A percentile compares a stretch with the other conserved stretches of the same genome.
Conservation (phyloP, 2,797 vertebrate genomes). For the Psittacula echo region DNA sequence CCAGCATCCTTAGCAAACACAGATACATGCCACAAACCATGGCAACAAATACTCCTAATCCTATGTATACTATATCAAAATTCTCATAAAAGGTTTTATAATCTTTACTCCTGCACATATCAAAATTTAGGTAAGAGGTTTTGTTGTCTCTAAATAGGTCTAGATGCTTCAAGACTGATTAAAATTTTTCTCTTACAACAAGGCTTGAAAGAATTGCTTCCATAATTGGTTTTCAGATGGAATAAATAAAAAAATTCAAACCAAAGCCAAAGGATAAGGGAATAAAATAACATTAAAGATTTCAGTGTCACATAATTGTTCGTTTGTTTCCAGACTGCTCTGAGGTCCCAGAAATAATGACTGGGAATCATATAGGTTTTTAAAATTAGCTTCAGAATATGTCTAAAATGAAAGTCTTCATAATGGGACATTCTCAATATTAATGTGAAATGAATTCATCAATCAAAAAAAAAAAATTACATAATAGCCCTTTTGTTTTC, state of each 20-base stretch:
- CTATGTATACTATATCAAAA: not conserved
- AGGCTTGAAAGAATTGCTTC: not conserved
- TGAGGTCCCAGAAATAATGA: not conserved
- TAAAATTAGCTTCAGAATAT: not conserved
- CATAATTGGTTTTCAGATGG: not conserved
- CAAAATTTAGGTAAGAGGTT: not conserved
- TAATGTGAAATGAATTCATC: not conserved
- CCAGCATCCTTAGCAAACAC: not conserved
- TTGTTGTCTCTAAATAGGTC: not conserved
- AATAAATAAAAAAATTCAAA: not conserved
- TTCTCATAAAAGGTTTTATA: not conserved
- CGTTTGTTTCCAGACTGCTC: not conserved
- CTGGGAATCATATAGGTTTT: not conserved
- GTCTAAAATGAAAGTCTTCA: not conserved
- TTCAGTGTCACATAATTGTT: not conserved
- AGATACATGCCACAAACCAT: not conserved
- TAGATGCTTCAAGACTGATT: not conserved
- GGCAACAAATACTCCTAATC: slow-evolving; percentile 4
- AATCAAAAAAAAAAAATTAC: not conserved
- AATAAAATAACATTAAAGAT: not conserved
- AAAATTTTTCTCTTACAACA: not conserved
- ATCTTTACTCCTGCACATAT: not conserved
- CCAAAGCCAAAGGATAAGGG: not conserved
- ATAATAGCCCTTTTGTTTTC: not conserved
- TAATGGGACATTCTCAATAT: not conserved